Base-by-base conservation (phyloP, 2,888 invertebrate species). In the Laspeyria flexula region DNA sequence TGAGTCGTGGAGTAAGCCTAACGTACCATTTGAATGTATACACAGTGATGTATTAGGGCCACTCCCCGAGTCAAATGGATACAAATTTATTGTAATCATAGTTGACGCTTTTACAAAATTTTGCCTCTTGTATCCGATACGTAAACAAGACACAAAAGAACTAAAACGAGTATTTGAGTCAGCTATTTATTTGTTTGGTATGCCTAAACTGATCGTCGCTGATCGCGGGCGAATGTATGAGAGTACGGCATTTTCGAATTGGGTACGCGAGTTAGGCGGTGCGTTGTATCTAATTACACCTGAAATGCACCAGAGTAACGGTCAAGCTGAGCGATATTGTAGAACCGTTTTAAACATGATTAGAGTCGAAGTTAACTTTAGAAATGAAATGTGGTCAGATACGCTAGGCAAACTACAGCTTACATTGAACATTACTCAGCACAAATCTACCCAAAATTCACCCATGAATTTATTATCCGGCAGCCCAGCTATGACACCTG, bases 261-360 rank as follows among this genome's bases (percentile, higher is more conserved):
- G 27, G 27, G 10, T 27, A 10, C 7, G 9, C 1, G 30, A 30
- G 3, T 12, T 30, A 12, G 30, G 30, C 1, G 3, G 30, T 30
- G 11, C 11, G 3, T 10, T 60, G 0, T 60, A 62, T 44, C 50
- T 43, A 1, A 59, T 62, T 2, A 62, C 62, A 0, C 55, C 63
- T 0, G 59, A 50, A 13, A 61, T 61, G 63, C 66, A 66, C 40
- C 54, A 47, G 1, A 35, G 33, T 0, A 60, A 67, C 23, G 64
- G 62, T 0, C 64, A 64, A 30, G 60, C 52, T 0, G 64, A 67
- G 27, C 37, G 64, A 1, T 65, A 67, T 23, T 41, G 42, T 3
- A 34, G 63, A 0, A 65, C 61, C 0, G 34, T 65, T 3, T 12
- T 43, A 31, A 43, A 43, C 4, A 43, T 43, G 25, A 15, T 43